A percentile compares a stretch with the other conserved stretches of the same genome.
Conservation (phyloP, 2,888 invertebrate genomes). For the Eristalinus aeneus region DNA sequence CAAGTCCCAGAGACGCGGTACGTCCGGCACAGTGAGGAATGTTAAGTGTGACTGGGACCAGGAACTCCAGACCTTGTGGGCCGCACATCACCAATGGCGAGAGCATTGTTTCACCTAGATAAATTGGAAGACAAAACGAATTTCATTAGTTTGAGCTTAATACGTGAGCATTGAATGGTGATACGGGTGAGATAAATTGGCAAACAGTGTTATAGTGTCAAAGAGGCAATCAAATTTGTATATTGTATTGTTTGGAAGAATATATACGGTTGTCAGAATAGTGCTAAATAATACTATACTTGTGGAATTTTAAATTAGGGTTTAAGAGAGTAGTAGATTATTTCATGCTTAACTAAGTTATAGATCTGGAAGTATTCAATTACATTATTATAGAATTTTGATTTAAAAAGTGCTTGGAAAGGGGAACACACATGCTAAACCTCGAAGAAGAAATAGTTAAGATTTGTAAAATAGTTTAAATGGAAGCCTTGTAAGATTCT, state of each 20-base stretch:
- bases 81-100: conserved; percentile 98
- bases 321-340: conserved; percentile 10
- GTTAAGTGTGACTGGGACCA: conserved; percentile 93
- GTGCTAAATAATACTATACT: conserved; percentile 31
- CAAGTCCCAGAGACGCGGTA: conserved; percentile 88
- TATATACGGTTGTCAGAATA: conserved; percentile 13
- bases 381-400: too few species aligned
- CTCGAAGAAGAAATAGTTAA: too few species aligned
- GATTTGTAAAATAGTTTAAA: too few species aligned
- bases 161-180: background rate
- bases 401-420: too few species aligned
- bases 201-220: conserved; percentile 66
- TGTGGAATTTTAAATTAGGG: conserved; percentile 28
- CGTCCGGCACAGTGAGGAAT: conserved; percentile 93
- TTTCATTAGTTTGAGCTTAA: background rate
- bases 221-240: conserved; percentile 51
- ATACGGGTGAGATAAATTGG: conserved; percentile 24
- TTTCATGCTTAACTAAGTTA: conserved; percentile 52
- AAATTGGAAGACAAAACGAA: conserved; percentile 7
- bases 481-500: too few species aligned
- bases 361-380: too few species aligned
- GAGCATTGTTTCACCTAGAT: conserved; percentile 94
- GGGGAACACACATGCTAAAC: background rate
- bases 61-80: conserved; percentile 94
- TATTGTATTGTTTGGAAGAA: background rate